These are phyloP conservation scores for Aramus guarauna DNA, from an alignment of 2,113 vertebrate genomes.

Conservation along the genomic window DNA sequence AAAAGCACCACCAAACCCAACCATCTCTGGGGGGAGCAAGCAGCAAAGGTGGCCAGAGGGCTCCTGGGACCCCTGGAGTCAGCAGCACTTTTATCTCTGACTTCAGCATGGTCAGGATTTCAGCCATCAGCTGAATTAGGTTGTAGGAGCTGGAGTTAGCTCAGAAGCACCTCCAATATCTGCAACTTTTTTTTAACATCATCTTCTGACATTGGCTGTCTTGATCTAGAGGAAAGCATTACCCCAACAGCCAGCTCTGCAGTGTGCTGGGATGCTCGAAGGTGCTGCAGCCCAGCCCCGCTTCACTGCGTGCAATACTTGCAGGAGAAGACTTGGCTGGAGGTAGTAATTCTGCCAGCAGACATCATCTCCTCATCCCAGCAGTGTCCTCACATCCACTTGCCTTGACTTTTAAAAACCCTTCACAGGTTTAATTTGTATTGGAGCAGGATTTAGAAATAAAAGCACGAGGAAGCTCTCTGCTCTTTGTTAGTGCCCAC, in stretches of 20 bases:
- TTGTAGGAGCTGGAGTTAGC: background rate
- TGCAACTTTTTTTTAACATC: background rate
- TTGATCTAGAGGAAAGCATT: background rate
- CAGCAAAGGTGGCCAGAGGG: background rate
- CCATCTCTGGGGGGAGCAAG: background rate
- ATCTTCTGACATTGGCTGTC: background rate
- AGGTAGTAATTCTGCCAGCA: background rate
- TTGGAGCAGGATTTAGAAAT: background rate
- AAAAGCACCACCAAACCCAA: background rate
- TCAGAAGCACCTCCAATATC: background rate
- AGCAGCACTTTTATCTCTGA: background rate
- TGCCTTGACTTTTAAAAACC: background rate
- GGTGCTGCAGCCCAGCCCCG: background rate
- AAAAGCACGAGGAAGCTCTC: background rate
- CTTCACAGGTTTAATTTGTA: background rate
- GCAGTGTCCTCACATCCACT: background rate
- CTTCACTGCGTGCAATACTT: rapidly evolving
- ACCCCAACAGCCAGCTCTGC: background rate
- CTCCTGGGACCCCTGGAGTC: background rate
- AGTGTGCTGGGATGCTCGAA: background rate
- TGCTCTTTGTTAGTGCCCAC: background rate
- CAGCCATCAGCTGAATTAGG: background rate
- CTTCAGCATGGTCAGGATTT: background rate
- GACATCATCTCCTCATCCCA: background rate
- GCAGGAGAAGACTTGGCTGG: background rate